phyloP scores from a whole-genome alignment of 2,888 invertebrate species.

The Andrena hattorfiana region DNA sequence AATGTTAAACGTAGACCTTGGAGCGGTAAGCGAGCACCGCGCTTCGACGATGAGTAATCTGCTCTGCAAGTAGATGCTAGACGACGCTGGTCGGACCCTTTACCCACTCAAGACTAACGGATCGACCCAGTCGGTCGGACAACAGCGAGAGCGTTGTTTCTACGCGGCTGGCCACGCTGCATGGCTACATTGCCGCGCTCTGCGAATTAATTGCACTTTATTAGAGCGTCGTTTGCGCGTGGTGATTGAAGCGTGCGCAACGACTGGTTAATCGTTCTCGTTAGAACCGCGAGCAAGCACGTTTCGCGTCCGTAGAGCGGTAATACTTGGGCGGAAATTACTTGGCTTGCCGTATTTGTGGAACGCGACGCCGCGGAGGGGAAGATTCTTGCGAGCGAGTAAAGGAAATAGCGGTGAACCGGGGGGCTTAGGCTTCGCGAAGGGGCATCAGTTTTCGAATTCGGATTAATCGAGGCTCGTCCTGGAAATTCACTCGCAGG shows the following conservation, averaged over 20 bases:
- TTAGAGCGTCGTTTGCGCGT: constrained; percentile 13
- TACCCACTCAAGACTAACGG: too few relatives aligned
- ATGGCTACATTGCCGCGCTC: too few relatives aligned
- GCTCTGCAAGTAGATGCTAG: too few relatives aligned
- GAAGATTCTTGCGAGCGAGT: constrained; percentile 8
- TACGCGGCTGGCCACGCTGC: too few relatives aligned
- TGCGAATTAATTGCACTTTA: constrained; percentile 28
- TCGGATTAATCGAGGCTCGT: constrained; percentile 47
- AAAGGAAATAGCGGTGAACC: constrained; percentile 43
- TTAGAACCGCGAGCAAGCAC: not conserved
- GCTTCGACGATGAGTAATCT: too few relatives aligned
- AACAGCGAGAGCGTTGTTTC: too few relatives aligned
- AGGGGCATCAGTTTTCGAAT: constrained; percentile 50
- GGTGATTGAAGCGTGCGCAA: constrained; percentile 4
- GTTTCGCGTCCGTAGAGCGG: not conserved
- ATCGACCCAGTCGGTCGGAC: too few relatives aligned
- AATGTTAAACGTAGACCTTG: too few relatives aligned
- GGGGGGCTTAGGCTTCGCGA: constrained; percentile 46
- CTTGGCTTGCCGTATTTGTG: constrained; percentile 8
- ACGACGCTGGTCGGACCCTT: too few relatives aligned
- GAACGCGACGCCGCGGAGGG: not conserved
- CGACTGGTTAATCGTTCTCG: constrained; percentile 26
- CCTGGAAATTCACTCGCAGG: constrained; percentile 20
- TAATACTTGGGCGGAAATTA: constrained; percentile 40
- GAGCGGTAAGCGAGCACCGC: too few relatives aligned